Evolutionary conservation across 2,113 vertebrate genomes (phyloP).

Genomic region (Salvelinus sp.): DNA sequence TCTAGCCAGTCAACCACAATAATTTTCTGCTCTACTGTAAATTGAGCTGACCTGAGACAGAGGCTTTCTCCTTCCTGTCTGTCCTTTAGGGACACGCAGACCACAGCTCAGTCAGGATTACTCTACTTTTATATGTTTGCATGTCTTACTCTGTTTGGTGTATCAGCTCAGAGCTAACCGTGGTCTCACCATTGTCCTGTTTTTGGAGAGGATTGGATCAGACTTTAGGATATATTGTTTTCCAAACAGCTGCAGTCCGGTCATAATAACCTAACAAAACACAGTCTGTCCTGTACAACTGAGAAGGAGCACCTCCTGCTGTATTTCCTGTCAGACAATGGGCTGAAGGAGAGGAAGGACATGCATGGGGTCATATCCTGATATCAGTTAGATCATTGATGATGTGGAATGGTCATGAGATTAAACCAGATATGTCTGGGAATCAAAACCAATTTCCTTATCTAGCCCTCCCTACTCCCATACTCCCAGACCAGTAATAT

Average conservation of each 20-base stretch:
- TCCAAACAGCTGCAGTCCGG: slow-evolving; percentile 51
- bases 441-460: slow-evolving; percentile 43
- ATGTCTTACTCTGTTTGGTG: slow-evolving; percentile 1
- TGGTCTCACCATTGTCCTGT: slow-evolving; percentile 28
- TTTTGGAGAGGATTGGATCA: slow-evolving; percentile 30
- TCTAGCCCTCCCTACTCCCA: slow-evolving; percentile 7
- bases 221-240: slow-evolving; percentile 43
- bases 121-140: neutral
- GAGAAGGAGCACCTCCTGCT: slow-evolving; percentile 36
- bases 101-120: slow-evolving; percentile 22
- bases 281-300: slow-evolving; percentile 36
- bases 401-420: slow-evolving; percentile 52
- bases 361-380: slow-evolving; percentile 61
- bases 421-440: slow-evolving; percentile 59
- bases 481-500: neutral
- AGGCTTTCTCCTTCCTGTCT: neutral
- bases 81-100: slow-evolving; percentile 17
- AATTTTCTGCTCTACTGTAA: slow-evolving; percentile 37
- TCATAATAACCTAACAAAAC: slow-evolving; percentile 52
- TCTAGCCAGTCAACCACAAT: slow-evolving; percentile 44
- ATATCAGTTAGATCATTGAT: slow-evolving; percentile 47
- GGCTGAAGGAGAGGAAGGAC: slow-evolving; percentile 54
- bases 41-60: slow-evolving; percentile 22
- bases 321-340: slow-evolving; percentile 69
- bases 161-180: slow-evolving; percentile 15